Percentiles rank a stretch among this genome's conserved stretches.
phyloP scores from a whole-genome alignment of 1,140 invertebrate species.

The Drosophila bocqueti region DNA sequence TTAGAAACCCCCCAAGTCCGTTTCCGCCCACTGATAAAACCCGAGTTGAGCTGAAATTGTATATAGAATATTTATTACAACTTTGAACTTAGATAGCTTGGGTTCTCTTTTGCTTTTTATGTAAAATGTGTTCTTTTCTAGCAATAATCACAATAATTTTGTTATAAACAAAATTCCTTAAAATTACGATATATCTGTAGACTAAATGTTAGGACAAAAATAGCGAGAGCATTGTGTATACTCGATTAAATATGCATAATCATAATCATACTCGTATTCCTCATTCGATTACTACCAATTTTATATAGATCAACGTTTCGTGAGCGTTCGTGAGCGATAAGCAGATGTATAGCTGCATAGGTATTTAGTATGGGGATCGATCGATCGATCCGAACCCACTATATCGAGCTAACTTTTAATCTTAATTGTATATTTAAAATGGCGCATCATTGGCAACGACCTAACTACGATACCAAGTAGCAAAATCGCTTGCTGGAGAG shows the following conservation, averaged over 20 bases:
- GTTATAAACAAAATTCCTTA: slow-evolving; percentile 83
- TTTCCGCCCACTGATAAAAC: slow-evolving; percentile 4
- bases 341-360: slow-evolving; percentile 32
- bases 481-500: slow-evolving; percentile 29
- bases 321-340: slow-evolving; percentile 53
- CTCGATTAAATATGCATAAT: slow-evolving; percentile 52
- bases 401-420: slow-evolving; percentile 67
- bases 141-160: slow-evolving; percentile 84
- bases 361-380: slow-evolving; percentile 21
- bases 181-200: slow-evolving; percentile 78
- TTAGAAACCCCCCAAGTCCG: neutral
- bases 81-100: slow-evolving; percentile 78
- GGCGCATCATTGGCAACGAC: slow-evolving; percentile 76
- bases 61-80: slow-evolving; percentile 78
- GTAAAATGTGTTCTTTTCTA: slow-evolving; percentile 84
- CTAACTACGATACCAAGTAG: slow-evolving; percentile 58
- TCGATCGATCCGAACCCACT: slow-evolving; percentile 40
- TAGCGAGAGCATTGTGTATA: slow-evolving; percentile 71
- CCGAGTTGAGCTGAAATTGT: slow-evolving; percentile 32
- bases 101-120: slow-evolving; percentile 66
- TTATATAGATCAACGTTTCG: slow-evolving; percentile 69
- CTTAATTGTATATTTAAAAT: slow-evolving; percentile 79
- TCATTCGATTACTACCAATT: slow-evolving; percentile 75
- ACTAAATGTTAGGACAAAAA: slow-evolving; percentile 82
- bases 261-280: slow-evolving; percentile 28